These are phyloP conservation scores for Dione vanillae DNA, from an alignment of 2,888 invertebrate genomes.

Conservation along the genomic window DNA sequence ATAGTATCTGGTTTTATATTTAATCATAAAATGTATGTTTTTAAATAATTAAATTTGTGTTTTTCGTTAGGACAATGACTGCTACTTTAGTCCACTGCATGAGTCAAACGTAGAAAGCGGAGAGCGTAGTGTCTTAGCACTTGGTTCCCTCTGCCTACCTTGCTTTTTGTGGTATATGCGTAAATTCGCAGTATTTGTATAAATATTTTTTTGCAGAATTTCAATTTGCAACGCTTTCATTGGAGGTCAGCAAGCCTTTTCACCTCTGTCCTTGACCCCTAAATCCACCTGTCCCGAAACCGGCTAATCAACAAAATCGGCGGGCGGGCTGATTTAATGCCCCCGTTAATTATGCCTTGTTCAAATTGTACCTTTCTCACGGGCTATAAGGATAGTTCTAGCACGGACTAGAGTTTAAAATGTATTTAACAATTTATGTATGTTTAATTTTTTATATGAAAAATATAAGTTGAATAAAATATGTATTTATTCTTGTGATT, in stretches of 20 bases:
- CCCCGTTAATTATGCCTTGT: constrained; percentile 83
- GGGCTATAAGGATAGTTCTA: constrained; percentile 59
- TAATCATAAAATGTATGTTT: too few species aligned
- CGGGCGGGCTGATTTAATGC: constrained; percentile 75
- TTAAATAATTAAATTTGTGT: too few species aligned
- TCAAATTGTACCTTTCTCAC: constrained; percentile 84
- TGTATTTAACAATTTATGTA: not conserved
- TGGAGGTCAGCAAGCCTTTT: constrained; percentile 21
- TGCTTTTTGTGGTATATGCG: too few species aligned
- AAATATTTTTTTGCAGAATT: not conserved
- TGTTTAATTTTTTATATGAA: not conserved
- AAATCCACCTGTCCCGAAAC: constrained; percentile 70
- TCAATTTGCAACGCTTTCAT: constrained; percentile 17
- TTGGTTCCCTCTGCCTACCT: too few species aligned
- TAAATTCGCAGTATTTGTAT: too few species aligned
- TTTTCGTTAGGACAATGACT: too few species aligned
- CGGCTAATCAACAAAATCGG: constrained; percentile 62
- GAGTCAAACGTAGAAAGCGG: too few species aligned
- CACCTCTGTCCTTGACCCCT: constrained; percentile 68
- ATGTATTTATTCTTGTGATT: not conserved
- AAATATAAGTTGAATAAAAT: not conserved
- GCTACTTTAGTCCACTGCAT: too few species aligned
- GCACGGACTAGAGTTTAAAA: constrained; percentile 1
- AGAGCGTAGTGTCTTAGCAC: too few species aligned
- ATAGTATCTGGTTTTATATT: too few species aligned